Evolutionary conservation across 1,140 invertebrate genomes (phyloP).

Genomic region (Drosophila nigrodunni): DNA sequence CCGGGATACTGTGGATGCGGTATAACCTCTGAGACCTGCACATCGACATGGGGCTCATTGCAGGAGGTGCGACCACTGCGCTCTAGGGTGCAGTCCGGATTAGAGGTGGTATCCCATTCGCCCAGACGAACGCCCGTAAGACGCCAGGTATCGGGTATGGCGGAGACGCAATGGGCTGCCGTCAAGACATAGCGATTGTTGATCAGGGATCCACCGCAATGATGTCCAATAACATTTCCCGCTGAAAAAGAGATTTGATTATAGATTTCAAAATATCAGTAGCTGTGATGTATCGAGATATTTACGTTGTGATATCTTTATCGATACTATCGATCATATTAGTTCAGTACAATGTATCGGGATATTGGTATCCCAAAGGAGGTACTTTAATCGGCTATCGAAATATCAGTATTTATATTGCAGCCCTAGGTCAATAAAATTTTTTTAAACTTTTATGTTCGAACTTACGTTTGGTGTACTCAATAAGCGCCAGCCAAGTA

Average conservation of each 20-base stretch:
- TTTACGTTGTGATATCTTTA: no score
- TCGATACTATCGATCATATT: no score
- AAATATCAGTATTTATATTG: no score
- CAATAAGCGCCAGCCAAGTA: conserved; percentile 89
- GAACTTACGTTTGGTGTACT: conserved; percentile 74
- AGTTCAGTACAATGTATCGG: no score
- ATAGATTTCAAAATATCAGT: no score
- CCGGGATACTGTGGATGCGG: conserved; percentile 88
- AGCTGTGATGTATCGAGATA: no score
- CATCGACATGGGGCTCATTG: conserved; percentile 85
- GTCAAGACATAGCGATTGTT: conserved; percentile 87
- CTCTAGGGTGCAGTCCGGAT: conserved; percentile 86
- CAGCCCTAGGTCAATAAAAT: neutral
- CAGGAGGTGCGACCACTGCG: conserved; percentile 78
- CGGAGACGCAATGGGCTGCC: conserved; percentile 91
- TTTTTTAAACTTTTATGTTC: neutral
- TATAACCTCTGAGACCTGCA: conserved; percentile 86
- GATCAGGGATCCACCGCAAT: conserved; percentile 90
- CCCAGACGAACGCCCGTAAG: conserved; percentile 86
- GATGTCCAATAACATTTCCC: conserved; percentile 71
- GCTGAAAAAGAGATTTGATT: conserved; percentile 27
- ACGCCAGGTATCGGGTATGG: conserved; percentile 77
- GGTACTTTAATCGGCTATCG: no score
- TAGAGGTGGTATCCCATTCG: conserved; percentile 87
- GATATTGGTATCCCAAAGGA: no score